Evolutionary conservation across 1,140 invertebrate species (phyloP), one percentile per base, ranked within the genome.

Genomic region (Trigoniulus corallinus): DNA sequence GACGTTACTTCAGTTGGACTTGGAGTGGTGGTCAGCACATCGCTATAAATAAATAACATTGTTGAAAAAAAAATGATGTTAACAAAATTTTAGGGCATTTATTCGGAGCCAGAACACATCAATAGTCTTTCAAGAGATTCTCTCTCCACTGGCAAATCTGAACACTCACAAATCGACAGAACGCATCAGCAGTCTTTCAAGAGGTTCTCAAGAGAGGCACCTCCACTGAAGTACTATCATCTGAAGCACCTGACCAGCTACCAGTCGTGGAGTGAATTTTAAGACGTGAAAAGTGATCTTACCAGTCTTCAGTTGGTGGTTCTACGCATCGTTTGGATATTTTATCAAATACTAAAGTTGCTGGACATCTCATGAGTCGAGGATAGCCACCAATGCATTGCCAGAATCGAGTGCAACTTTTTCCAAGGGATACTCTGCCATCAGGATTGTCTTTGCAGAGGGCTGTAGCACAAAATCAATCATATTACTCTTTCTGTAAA

Each of bases 341-440:
- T 55, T 82, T 76, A 68, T 89, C 86, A 66, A 92, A 89, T 1
- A 89, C 87, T 53, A 92, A 64, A 78, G 87, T 88, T 24, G 87
- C 87, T 0, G 87, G 85, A 64, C 87, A 89, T 41, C 86, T 71
- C 61, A 89, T 85, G 0, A 92, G 75, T 55, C 86, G 78, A 20
- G 87, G 87, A 64, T 92, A 92, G 2, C 87, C 88, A 26, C 86
- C 87, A 64, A 91, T 86, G 60, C 87, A 92, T 58, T 88, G 82
- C 87, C 88, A 92, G 67, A 89, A 92, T 23, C 87, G 74, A 67
- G 88, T 88, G 72, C 87, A 92, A 2, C 84, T 88, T 67, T 91
- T 89, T 56, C 86, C 87, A 23, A 85, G 65, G 7, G 76, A 72
- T 4, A 80, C 76, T 56, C 76, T 76, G 51, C 82, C 82, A 61